Evolutionary conservation across 2,888 invertebrate genomes (phyloP).

Genomic region (Caenorhabditis imperialis): DNA sequence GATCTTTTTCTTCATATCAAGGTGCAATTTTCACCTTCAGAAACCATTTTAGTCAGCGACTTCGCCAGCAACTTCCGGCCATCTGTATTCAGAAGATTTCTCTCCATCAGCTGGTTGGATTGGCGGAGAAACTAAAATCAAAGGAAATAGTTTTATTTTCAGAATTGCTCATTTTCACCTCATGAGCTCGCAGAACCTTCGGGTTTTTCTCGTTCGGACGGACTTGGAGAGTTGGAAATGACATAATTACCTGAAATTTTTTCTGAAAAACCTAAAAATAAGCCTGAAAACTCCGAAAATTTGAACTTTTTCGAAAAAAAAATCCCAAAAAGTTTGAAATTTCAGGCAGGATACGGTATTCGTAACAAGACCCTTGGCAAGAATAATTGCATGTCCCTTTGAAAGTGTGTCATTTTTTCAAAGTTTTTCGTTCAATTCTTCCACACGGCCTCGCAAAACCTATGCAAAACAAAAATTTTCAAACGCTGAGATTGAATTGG

Average conservation of each 20-base stretch:
- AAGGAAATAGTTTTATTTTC: neutral
- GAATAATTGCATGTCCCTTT: too few relatives aligned
- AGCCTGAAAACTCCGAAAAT: too few relatives aligned
- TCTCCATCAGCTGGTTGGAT: slow-evolving; percentile 27
- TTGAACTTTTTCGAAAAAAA: too few relatives aligned
- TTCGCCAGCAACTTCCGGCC: slow-evolving; percentile 27
- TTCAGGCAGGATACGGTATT: too few relatives aligned
- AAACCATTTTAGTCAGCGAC: slow-evolving; percentile 23
- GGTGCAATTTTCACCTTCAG: slow-evolving; percentile 25
- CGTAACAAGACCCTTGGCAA: too few relatives aligned
- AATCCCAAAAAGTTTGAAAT: too few relatives aligned
- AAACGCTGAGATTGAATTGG: too few relatives aligned
- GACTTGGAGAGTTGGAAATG: slow-evolving; percentile 34
- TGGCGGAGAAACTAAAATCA: slow-evolving; percentile 44
- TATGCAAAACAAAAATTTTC: too few relatives aligned
- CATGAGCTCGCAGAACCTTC: slow-evolving; percentile 31
- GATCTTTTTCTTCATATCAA: neutral
- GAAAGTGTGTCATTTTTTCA: too few relatives aligned
- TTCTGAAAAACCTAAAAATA: too few relatives aligned
- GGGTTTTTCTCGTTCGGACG: slow-evolving; percentile 41
- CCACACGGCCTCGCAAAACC: too few relatives aligned
- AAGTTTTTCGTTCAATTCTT: too few relatives aligned
- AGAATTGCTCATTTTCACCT: slow-evolving; percentile 13
- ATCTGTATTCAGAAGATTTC: slow-evolving; percentile 24
- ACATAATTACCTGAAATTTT: slow-evolving; percentile 21